These are phyloP conservation scores for Drosophila lowei DNA, from an alignment of 1,140 invertebrate genomes.

Conservation along the genomic window DNA sequence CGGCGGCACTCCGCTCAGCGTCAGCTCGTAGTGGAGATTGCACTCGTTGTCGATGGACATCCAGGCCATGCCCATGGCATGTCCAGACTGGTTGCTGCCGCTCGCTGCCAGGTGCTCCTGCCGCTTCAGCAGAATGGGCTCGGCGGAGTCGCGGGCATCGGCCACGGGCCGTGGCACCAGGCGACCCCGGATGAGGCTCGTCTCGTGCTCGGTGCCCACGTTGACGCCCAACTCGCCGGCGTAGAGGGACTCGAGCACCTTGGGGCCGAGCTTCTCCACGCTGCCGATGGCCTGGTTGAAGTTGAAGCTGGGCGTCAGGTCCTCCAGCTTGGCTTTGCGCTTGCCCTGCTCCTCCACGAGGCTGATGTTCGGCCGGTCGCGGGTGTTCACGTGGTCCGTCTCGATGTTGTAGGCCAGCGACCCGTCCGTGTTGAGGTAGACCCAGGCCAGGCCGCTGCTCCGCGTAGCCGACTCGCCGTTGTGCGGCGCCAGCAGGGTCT, in stretches of 20 bases:
- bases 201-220: constrained; percentile 86
- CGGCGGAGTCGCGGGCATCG: constrained; percentile 88
- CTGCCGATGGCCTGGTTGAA: constrained; percentile 88
- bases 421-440: constrained; percentile 90
- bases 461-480: constrained; percentile 81
- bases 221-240: constrained; percentile 90
- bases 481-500: constrained; percentile 85
- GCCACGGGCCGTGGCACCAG: constrained; percentile 88
- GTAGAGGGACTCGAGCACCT: constrained; percentile 90
- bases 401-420: constrained; percentile 88
- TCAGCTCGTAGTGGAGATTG: constrained; percentile 92
- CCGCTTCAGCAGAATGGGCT: constrained; percentile 87
- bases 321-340: constrained; percentile 88
- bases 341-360: constrained; percentile 88
- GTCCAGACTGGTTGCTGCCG: constrained; percentile 52
- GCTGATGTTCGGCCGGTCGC: constrained; percentile 87
- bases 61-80: constrained; percentile 91
- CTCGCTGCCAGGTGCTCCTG: constrained; percentile 83
- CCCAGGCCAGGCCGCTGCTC: constrained; percentile 89
- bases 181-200: constrained; percentile 86
- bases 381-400: constrained; percentile 84
- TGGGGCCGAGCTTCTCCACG: constrained; percentile 86
- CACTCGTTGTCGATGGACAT: constrained; percentile 91
- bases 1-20: constrained; percentile 77
- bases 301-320: constrained; percentile 86